Conservation (phyloP, 2,113 vertebrate genomes). For the Orycteropus afer region DNA sequence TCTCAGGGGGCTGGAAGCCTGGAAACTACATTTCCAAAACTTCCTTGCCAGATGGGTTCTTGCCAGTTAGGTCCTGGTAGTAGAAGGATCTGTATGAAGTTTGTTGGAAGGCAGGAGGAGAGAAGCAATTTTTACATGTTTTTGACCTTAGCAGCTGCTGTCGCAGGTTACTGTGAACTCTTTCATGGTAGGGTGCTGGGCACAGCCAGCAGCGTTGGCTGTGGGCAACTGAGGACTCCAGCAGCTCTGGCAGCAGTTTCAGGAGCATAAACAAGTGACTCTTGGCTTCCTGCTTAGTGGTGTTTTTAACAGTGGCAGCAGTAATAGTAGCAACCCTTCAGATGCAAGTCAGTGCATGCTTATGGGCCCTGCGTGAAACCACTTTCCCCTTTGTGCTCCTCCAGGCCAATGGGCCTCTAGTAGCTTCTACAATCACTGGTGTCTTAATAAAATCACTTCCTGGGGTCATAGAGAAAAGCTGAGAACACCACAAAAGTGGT, state of each 20-base stretch:
- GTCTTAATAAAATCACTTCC: background rate
- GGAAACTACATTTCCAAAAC: background rate
- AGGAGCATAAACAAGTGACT: background rate
- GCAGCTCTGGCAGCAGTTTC: background rate
- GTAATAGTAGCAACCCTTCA: background rate
- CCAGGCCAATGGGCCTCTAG: background rate
- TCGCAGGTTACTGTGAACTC: background rate
- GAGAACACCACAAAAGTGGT: background rate
- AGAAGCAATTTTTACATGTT: background rate
- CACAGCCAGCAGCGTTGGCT: background rate
- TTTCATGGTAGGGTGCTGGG: background rate
- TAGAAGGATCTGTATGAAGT: background rate
- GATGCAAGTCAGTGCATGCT: fast-evolving
- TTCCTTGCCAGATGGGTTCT: background rate
- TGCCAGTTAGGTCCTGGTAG: background rate
- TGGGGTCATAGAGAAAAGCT: background rate
- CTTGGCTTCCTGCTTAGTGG: background rate
- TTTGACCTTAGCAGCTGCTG: background rate
- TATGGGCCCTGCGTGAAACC: background rate
- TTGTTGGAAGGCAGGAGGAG: background rate
- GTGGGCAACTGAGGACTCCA: background rate
- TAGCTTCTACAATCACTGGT: background rate
- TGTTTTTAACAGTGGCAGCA: background rate
- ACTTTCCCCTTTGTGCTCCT: background rate
- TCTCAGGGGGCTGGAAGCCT: background rate